phyloP scores from a whole-genome alignment of 2,113 vertebrate species.

The Hyperoodon ampullatus region DNA sequence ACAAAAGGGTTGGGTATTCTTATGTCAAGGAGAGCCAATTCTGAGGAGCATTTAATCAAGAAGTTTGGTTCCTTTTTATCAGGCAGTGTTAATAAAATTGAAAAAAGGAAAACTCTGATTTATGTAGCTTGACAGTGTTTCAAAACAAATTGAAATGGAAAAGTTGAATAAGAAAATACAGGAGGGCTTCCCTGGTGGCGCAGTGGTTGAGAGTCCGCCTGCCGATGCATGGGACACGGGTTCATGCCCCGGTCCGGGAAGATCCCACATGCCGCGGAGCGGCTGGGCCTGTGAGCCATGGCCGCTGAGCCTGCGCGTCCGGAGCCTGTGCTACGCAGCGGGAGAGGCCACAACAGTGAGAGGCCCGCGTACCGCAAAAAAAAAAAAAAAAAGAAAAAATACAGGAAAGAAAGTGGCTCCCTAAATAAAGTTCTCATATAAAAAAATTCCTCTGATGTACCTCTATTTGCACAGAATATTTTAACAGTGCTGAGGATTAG shows the following conservation, averaged over 20 bases:
- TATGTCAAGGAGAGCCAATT: not conserved
- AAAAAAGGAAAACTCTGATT: conserved; percentile 58
- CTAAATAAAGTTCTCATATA: conserved; percentile 60
- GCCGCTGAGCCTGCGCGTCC: too few species aligned
- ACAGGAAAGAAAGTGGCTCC: conserved; percentile 64
- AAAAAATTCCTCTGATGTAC: conserved; percentile 54
- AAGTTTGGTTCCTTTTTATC: conserved; percentile 53
- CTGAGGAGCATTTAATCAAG: not conserved
- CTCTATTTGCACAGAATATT: conserved; percentile 58
- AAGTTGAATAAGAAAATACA: conserved; percentile 60
- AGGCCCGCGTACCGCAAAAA: too few species aligned
- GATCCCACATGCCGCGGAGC: too few species aligned
- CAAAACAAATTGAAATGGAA: conserved; percentile 65
- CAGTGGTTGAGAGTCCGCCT: too few species aligned
- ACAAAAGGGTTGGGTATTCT: conserved; percentile 6
- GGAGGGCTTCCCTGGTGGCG: not conserved
- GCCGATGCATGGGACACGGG: too few species aligned
- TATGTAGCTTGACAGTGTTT: conserved; percentile 65
- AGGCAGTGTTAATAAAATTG: conserved; percentile 32
- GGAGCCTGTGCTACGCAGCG: too few species aligned
- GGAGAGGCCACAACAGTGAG: too few species aligned
- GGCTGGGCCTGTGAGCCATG: too few species aligned
- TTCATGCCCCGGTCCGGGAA: too few species aligned
- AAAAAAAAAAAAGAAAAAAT: conserved; percentile 51
- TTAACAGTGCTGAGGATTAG: conserved; percentile 31